Base-by-base conservation (phyloP, 2,888 invertebrate genomes). In the Stenchaetothrips biformis region DNA sequence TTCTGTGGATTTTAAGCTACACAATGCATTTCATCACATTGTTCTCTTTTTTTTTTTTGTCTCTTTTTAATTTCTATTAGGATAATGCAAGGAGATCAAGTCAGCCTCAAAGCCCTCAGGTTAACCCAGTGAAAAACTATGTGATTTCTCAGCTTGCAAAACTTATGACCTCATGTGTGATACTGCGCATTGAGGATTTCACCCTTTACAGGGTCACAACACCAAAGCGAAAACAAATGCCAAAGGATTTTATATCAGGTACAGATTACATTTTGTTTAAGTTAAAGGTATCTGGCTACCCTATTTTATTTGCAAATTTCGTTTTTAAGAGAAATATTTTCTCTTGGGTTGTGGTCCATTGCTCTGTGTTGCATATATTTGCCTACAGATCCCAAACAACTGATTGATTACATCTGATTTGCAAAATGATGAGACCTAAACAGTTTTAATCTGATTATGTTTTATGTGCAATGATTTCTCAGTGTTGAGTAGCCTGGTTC, bases 131-230 rank as follows among this genome's bases (percentile, higher is more conserved):
- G 0, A 91, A 92, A 82, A 92, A 90, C 83, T 89, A 90, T 81
- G 91, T 94, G 79, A 87, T 93, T 13, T 90, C 91, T 83, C 95
- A 95, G 86, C 88, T 96, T 67, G 91, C 93, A 47, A 95, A 94
- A 86, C 87, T 98, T 82, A 95, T 98, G 95, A 96, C 97, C 48
- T 94, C 95, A 16, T 97, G 97, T 86, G 91, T 95, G 62, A 92
- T 98, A 53, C 89, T 98, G 82, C 91, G 96, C 86, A 92, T 98
- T 84, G 95, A 96, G 85, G 97, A 99, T 87, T 95, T 98, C 85
- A 94, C 94, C 11, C 90, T 99, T 79, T 95, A 94, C 87, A 91
- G 93, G 86, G 95, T 96, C 47, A 92, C 94, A 1, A 94, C 94
- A 1, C 92, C 92, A 79, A 91, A 92, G 84, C 84, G 86, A 67